These are phyloP conservation scores for Tiaroga cobitis DNA, from an alignment of 2,797 vertebrate genomes.

Conservation along the genomic window DNA sequence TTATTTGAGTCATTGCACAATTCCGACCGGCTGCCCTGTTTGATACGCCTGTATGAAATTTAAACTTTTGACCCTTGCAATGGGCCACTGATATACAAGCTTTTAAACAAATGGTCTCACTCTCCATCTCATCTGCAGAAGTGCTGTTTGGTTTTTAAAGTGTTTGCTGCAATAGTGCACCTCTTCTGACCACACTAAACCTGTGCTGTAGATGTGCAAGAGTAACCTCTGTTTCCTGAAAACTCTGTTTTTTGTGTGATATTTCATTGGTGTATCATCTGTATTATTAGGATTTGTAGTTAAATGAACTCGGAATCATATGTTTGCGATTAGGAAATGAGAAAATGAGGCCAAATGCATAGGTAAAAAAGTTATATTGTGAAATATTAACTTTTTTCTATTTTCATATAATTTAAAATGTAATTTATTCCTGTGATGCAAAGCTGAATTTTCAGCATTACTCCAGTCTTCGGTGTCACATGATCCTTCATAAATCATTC, in stretches of 20 bases:
- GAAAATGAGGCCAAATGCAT: not conserved
- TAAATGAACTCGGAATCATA: not conserved
- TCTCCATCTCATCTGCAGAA: conserved; percentile 12
- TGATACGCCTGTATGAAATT: not conserved
- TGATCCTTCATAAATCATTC: not conserved
- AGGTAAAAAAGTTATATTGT: not conserved
- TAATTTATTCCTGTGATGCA: not conserved
- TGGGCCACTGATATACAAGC: not conserved
- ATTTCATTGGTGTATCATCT: not conserved
- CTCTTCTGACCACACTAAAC: conserved; percentile 1
- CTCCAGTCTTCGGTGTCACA: not conserved
- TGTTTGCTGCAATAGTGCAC: conserved; percentile 2
- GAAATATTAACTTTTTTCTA: not conserved
- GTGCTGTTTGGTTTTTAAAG: not conserved
- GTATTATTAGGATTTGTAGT: not conserved
- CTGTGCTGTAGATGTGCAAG: not conserved
- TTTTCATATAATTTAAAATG: too few relatives aligned
- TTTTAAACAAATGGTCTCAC: conserved; percentile 25
- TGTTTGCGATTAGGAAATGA: not conserved
- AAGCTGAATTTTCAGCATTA: not conserved
- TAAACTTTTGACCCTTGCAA: conserved; percentile 1
- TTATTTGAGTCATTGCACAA: conserved; percentile 3
- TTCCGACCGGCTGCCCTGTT: not conserved
- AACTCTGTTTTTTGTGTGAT: not conserved
- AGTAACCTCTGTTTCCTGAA: conserved; percentile 2